These are phyloP conservation scores for Pissodes strobi DNA, from an alignment of 1,140 invertebrate species.

Conservation along the genomic window DNA sequence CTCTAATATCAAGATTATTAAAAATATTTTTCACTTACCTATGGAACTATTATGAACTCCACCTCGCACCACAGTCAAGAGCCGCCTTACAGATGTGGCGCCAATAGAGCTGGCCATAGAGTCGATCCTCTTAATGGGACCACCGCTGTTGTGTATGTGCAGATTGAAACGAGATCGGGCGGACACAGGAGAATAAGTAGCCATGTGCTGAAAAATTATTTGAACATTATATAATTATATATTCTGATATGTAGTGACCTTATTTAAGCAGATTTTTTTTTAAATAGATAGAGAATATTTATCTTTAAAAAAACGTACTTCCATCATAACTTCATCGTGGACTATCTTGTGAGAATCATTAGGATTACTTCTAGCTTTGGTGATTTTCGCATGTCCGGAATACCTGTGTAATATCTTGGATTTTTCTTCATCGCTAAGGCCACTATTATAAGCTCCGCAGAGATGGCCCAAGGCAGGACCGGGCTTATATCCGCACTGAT, in stretches of 20 bases:
- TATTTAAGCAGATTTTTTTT: too few relatives aligned
- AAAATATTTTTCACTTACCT: too few relatives aligned
- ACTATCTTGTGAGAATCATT: slow-evolving; percentile 53
- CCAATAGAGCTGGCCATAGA: slow-evolving; percentile 70
- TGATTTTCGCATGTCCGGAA: slow-evolving; percentile 52
- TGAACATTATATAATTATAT: background rate
- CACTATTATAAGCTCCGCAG: slow-evolving; percentile 43
- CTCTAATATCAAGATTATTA: too few relatives aligned
- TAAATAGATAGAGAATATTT: background rate
- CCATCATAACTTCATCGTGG: slow-evolving; percentile 58
- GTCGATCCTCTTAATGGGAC: slow-evolving; percentile 58
- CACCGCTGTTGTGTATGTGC: slow-evolving; percentile 53
- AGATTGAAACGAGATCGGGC: slow-evolving; percentile 60
- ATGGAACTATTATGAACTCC: slow-evolving; percentile 17
- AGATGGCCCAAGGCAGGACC: slow-evolving; percentile 55
- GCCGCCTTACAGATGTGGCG: slow-evolving; percentile 67
- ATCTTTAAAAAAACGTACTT: slow-evolving; percentile 49
- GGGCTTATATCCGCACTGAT: slow-evolving; percentile 20
- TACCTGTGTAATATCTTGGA: slow-evolving; percentile 49
- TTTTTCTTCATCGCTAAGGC: slow-evolving; percentile 43
- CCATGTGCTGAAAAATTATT: slow-evolving; percentile 59
- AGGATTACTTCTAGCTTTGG: slow-evolving; percentile 52
- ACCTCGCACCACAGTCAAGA: slow-evolving; percentile 64
- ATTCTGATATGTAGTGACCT: too few relatives aligned
- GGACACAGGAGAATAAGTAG: slow-evolving; percentile 65